phyloP scores from a whole-genome alignment of 2,113 vertebrate genomes.

The Bujurquina vittata region DNA sequence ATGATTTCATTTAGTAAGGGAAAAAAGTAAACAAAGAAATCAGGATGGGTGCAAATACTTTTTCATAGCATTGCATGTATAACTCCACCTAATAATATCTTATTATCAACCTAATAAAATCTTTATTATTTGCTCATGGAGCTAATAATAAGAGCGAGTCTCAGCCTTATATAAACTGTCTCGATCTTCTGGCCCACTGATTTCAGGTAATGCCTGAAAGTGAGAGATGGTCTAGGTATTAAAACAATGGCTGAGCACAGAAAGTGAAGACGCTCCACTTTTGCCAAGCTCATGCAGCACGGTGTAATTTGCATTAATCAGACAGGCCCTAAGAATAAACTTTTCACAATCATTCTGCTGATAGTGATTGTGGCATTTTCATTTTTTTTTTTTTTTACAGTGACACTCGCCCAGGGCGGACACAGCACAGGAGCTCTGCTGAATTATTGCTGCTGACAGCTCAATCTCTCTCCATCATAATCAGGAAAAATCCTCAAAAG shows the following conservation, averaged over 20 bases:
- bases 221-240: not conserved
- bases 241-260: slow-evolving; percentile 10
- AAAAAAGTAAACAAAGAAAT: no score
- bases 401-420: slow-evolving; percentile 41
- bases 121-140: no score
- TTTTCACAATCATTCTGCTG: slow-evolving; percentile 57
- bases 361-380: slow-evolving; percentile 61
- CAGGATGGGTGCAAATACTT: no score
- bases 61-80: no score
- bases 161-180: not conserved
- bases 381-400: slow-evolving; percentile 41
- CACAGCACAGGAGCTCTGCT: slow-evolving; percentile 34
- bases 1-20: no score
- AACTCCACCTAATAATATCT: no score
- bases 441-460: slow-evolving; percentile 67
- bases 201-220: not conserved
- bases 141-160: slow-evolving; percentile 1
- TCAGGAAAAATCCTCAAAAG: slow-evolving; percentile 44
- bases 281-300: slow-evolving; percentile 37
- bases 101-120: no score
- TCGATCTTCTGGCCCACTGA: not conserved
- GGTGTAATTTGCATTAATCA: slow-evolving; percentile 76
- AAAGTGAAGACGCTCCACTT: slow-evolving; percentile 15
- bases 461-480: slow-evolving; percentile 61
- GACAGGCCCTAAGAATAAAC: slow-evolving; percentile 68